Conservation (phyloP, 2,888 invertebrate species). For the Saturnia japonica region DNA sequence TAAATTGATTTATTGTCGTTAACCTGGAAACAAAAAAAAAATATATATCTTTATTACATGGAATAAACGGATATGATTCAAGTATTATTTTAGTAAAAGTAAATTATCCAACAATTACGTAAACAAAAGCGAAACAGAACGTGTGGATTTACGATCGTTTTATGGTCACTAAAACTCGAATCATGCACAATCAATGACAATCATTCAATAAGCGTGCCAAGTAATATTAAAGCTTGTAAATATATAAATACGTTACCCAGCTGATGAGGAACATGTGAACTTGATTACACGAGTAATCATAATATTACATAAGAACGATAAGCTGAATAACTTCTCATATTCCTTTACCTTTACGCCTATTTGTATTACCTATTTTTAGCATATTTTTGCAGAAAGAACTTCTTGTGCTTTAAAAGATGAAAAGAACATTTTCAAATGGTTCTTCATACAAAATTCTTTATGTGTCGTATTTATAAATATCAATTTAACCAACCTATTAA, state of each 20-base stretch:
- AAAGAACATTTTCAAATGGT: neutral
- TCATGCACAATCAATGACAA: slow-evolving; percentile 54
- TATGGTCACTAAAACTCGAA: slow-evolving; percentile 48
- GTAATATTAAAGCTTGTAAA: slow-evolving; percentile 37
- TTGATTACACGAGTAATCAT: neutral
- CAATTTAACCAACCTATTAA: neutral
- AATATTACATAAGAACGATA: too few species aligned
- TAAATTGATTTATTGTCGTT: neutral
- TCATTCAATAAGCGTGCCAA: slow-evolving; percentile 44
- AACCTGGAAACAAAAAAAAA: neutral
- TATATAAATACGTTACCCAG: slow-evolving; percentile 17
- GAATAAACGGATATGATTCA: slow-evolving; percentile 21
- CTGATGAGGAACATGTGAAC: slow-evolving; percentile 6
- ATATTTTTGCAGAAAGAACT: neutral
- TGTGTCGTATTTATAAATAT: neutral
- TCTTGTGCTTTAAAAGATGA: neutral
- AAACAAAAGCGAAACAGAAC: slow-evolving; percentile 42
- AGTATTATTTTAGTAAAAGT: slow-evolving; percentile 21
- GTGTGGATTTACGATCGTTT: slow-evolving; percentile 45
- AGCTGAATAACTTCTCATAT: too few species aligned
- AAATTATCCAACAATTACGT: slow-evolving; percentile 35
- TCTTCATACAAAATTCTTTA: too few species aligned
- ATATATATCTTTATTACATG: slow-evolving; percentile 5
- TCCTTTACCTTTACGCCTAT: too few species aligned
- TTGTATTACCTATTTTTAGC: too few species aligned